These are phyloP conservation scores for Vidua macroura DNA, from an alignment of 2,113 vertebrate genomes.

Conservation along the genomic window DNA sequence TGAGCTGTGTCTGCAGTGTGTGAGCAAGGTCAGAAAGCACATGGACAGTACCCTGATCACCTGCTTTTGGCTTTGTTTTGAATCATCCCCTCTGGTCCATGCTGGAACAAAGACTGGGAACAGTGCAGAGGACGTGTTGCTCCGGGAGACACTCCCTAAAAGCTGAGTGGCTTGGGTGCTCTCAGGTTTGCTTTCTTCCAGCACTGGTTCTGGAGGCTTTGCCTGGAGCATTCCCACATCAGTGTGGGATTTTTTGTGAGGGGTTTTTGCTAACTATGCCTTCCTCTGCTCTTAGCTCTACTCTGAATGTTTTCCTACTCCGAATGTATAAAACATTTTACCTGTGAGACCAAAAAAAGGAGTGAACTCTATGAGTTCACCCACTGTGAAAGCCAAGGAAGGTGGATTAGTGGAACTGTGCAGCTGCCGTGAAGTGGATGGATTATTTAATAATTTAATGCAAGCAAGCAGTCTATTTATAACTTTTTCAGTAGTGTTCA, in stretches of 20 bases:
- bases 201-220: neutral
- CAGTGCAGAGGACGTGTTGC: neutral
- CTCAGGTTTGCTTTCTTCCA: neutral
- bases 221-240: neutral
- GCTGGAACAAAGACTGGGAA: neutral
- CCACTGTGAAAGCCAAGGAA: neutral
- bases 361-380: neutral
- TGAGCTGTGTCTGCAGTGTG: neutral
- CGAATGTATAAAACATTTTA: neutral
- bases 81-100: neutral
- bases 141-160: neutral
- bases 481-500: neutral
- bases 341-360: neutral
- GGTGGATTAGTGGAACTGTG: neutral
- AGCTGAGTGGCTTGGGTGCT: neutral
- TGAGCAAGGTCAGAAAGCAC: neutral
- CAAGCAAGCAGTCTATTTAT: constrained; percentile 11
- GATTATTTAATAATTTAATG: constrained; percentile 37
- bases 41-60: accelerated
- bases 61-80: neutral
- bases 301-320: neutral
- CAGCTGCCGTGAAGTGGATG: neutral
- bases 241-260: neutral
- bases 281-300: neutral
- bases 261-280: neutral